Base-by-base conservation (phyloP, 2,888 invertebrate genomes). In the Macropis europaea region DNA sequence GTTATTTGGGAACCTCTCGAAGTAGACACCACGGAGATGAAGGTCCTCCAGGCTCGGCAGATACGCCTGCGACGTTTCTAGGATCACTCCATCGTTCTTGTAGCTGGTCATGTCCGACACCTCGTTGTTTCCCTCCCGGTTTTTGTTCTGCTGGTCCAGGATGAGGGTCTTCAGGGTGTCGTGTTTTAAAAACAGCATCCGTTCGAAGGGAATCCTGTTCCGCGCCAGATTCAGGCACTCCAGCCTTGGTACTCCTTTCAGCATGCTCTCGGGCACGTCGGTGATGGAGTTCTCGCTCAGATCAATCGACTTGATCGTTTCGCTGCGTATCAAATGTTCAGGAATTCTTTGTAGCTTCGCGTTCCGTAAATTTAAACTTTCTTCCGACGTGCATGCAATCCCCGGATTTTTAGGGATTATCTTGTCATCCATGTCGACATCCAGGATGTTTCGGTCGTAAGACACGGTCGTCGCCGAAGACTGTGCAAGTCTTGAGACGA, bases 221-320 rank as follows among this genome's bases (percentile, higher is more conserved):
- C n/a, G 0, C 0, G 67, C 32, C 2, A 77, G 22, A 32, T 71
- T 28, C 6, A 77, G 0, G 24, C 69, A 67, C 0, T 24, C 6
- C 7, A 77, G 7, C 0, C 63, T 45, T 5, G 34, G 40, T 2
- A 26, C 38, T 0, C 24, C 28, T 3, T 36, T 5, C 1, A 76
- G 69, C 0, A 34, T 17, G 0, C 26, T 7, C 0, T 0, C 5
- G 0, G 53, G 26, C 3, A 76, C 2, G 0, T 40, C 1, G 0
- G 0, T 5, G 0, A 76, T 40, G 0, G 6, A 0, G 22, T 76
- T 76, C 0, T 42, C 3, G 0, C 40, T 9, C 0, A 76, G 5
- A 0, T 1, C 11, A 0, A 76, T 24, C 0, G 19, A 6, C 6
- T 19, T 13, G 1, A 76, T 62, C 0, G 6, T 0, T 0, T 13